These are phyloP conservation scores for Bombus huntii DNA, from an alignment of 1,140 invertebrate species.

Conservation along the genomic window DNA sequence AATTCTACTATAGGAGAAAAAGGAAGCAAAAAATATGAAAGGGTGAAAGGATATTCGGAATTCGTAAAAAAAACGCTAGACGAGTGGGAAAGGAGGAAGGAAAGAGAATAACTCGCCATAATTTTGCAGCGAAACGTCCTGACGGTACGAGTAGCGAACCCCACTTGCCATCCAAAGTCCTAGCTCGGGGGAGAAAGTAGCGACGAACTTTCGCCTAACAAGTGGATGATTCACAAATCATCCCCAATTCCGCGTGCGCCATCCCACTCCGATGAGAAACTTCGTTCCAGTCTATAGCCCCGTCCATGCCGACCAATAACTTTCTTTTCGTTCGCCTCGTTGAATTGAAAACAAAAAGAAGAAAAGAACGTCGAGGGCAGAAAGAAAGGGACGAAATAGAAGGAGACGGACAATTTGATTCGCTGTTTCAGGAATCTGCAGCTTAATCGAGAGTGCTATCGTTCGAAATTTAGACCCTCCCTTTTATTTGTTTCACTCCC, in stretches of 20 bases:
- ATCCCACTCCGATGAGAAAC: conserved; percentile 47
- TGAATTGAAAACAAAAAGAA: conserved; percentile 49
- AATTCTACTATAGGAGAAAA: background rate
- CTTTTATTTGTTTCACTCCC: conserved; percentile 9
- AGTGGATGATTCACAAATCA: conserved; percentile 78
- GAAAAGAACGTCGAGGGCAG: background rate
- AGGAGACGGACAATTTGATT: conserved; percentile 14
- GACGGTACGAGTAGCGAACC: background rate
- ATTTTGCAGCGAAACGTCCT: conserved; percentile 27
- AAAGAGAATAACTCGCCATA: background rate
- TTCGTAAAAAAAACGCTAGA: conserved; percentile 2
- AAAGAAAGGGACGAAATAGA: background rate
- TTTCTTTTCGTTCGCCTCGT: conserved; percentile 44
- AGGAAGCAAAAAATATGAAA: background rate
- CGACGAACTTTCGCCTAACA: conserved; percentile 74
- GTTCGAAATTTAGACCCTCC: conserved; percentile 25
- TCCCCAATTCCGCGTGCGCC: conserved; percentile 65
- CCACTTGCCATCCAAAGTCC: background rate
- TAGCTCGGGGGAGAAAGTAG: conserved; percentile 48
- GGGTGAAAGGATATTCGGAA: conserved; percentile 13
- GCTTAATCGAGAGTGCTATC: conserved; percentile 55
- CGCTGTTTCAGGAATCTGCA: conserved; percentile 35
- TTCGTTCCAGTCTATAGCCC: conserved; percentile 58
- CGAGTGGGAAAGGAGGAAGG: conserved; percentile 20
- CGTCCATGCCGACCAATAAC: conserved; percentile 51